Percentiles rank a stretch among this genome's conserved stretches.
These are phyloP conservation scores for Bombus superbus DNA, from an alignment of 1,140 invertebrate species.

Conservation along the genomic window DNA sequence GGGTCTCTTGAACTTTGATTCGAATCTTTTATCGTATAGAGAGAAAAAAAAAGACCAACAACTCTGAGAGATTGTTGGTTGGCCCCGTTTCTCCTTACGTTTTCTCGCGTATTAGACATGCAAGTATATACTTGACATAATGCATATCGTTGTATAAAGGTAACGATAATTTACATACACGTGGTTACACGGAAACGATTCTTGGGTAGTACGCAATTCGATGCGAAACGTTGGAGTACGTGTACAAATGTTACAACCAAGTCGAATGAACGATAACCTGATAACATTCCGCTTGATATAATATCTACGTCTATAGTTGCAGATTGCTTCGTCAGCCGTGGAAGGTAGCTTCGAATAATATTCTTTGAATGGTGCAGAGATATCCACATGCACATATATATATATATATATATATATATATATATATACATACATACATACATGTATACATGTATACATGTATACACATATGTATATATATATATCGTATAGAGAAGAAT, in stretches of 20 bases:
- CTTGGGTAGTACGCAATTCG: not conserved
- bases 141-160: no score
- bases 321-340: not conserved
- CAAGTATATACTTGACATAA: not conserved
- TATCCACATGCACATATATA: no score
- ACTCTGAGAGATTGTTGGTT: not conserved
- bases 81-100: not conserved
- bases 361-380: no score
- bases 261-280: constrained; percentile 35
- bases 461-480: no score
- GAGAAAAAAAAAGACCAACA: not conserved
- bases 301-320: not conserved
- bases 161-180: not conserved
- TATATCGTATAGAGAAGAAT: no score
- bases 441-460: no score
- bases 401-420: no score
- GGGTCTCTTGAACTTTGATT: constrained; percentile 22
- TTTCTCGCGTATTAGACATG: not conserved
- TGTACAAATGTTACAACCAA: constrained; percentile 11
- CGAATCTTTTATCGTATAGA: not conserved
- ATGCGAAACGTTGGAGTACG: not conserved
- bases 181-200: no score
- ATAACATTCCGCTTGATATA: constrained; percentile 11
- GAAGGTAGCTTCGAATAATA: not conserved
- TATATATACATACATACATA: no score